A percentile compares a stretch with the other conserved stretches of the same genome.
phyloP scores from a whole-genome alignment of 2,113 vertebrate genomes.

The Aphyosemion australe region DNA sequence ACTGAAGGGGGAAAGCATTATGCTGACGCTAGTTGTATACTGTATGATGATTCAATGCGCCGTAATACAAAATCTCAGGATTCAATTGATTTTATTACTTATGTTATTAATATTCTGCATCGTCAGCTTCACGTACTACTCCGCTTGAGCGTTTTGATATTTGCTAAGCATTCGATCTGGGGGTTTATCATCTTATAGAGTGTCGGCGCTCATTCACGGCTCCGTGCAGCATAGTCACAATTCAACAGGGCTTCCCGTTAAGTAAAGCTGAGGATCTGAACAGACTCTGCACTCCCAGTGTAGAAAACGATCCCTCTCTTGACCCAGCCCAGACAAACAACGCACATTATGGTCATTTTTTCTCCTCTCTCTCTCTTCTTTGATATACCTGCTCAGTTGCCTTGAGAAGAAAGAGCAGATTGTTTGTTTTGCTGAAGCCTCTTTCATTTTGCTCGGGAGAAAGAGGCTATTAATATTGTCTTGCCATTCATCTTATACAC shows the following conservation, averaged over 20 bases:
- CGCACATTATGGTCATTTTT: slow-evolving; percentile 70
- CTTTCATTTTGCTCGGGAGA: slow-evolving; percentile 72
- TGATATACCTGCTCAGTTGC: slow-evolving; percentile 75
- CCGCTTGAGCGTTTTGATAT: slow-evolving; percentile 55
- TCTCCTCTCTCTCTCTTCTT: slow-evolving; percentile 51
- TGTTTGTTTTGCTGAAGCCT: slow-evolving; percentile 78
- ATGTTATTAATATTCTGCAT: slow-evolving; percentile 65
- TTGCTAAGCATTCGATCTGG: slow-evolving; percentile 55
- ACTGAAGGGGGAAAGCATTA: slow-evolving; percentile 33
- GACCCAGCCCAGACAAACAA: slow-evolving; percentile 65
- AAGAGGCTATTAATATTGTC: slow-evolving; percentile 78
- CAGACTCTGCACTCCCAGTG: slow-evolving; percentile 21
- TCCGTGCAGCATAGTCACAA: slow-evolving; percentile 32
- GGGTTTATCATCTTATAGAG: slow-evolving; percentile 46
- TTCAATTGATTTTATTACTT: slow-evolving; percentile 70
- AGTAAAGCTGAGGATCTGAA: slow-evolving; percentile 30
- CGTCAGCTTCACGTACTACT: slow-evolving; percentile 58
- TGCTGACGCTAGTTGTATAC: slow-evolving; percentile 62
- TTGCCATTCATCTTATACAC: slow-evolving; percentile 76
- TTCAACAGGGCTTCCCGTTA: slow-evolving; percentile 32
- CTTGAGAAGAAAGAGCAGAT: slow-evolving; percentile 75
- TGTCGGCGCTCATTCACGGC: slow-evolving; percentile 53
- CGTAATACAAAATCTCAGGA: slow-evolving; percentile 60
- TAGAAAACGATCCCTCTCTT: slow-evolving; percentile 52
- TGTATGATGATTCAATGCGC: slow-evolving; percentile 63